Percentiles rank a stretch among this genome's conserved stretches.
phyloP scores from a whole-genome alignment of 2,797 vertebrate species.

The Cossypha niveicapilla region DNA sequence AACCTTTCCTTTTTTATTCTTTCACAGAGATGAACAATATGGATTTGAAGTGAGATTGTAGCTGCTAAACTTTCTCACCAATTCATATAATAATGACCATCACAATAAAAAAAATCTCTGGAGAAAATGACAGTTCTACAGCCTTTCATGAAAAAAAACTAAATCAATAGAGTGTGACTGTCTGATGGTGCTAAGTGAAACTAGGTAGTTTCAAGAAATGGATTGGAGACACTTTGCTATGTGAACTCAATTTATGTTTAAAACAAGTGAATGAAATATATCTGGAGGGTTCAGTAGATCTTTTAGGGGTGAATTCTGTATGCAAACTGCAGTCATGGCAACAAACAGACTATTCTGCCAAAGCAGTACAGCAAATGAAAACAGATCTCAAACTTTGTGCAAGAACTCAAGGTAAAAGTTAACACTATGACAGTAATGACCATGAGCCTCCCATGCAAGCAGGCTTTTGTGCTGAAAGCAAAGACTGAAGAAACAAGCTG shows the following conservation, averaged over 20 bases:
- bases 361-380: not conserved
- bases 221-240: not conserved
- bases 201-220: not conserved
- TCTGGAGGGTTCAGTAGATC: not conserved
- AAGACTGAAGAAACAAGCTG: not conserved
- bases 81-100: not conserved
- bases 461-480: not conserved
- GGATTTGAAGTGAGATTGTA: not conserved
- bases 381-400: not conserved
- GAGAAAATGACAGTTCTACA: not conserved
- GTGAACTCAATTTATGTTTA: not conserved
- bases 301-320: not conserved
- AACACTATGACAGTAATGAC: not conserved
- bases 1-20: not conserved
- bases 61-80: not conserved
- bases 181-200: not conserved
- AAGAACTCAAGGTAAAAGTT: not conserved
- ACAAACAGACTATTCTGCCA: not conserved
- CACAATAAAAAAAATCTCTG: not conserved
- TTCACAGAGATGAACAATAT: not conserved
- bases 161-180: not conserved
- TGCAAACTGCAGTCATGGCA: not conserved
- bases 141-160: not conserved
- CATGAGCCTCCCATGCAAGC: not conserved
- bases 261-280: not conserved